Conservation (phyloP, 1,140 invertebrate species). For the Heliconius himera region DNA sequence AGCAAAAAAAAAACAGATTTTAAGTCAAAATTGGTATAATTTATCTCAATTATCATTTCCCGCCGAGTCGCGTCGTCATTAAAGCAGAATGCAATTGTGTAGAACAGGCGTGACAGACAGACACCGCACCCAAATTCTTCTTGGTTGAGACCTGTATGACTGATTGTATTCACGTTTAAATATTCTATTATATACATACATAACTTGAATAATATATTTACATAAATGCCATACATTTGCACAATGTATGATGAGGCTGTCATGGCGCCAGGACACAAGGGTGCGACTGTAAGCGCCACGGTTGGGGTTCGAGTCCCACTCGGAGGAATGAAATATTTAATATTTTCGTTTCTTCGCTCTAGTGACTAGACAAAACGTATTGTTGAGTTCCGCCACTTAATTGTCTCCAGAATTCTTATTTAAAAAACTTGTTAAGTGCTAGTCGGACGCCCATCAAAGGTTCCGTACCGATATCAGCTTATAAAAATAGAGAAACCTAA, state of each 20-base stretch:
- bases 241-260: too few species aligned
- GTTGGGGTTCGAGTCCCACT: too few species aligned
- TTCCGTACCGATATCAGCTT: too few species aligned
- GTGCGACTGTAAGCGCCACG: too few species aligned
- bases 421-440: too few species aligned
- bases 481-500: too few species aligned
- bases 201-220: not conserved
- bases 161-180: slow-evolving; percentile 18
- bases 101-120: slow-evolving; percentile 38
- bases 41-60: slow-evolving; percentile 29
- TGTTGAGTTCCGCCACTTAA: not conserved
- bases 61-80: slow-evolving; percentile 28
- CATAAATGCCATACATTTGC: too few species aligned
- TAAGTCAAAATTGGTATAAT: slow-evolving; percentile 7
- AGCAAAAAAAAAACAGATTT: not conserved
- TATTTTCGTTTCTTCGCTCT: not conserved
- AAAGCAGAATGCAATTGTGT: slow-evolving; percentile 43
- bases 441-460: too few species aligned
- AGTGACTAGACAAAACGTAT: not conserved
- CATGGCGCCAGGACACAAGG: too few species aligned
- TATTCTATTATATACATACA: slow-evolving; percentile 7
- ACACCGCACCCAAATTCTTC: slow-evolving; percentile 49
- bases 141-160: slow-evolving; percentile 22
- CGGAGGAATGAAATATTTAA: too few species aligned
- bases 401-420: too few species aligned